Conservation (phyloP, 2,113 vertebrate genomes). For the Gadus chalcogrammus region DNA sequence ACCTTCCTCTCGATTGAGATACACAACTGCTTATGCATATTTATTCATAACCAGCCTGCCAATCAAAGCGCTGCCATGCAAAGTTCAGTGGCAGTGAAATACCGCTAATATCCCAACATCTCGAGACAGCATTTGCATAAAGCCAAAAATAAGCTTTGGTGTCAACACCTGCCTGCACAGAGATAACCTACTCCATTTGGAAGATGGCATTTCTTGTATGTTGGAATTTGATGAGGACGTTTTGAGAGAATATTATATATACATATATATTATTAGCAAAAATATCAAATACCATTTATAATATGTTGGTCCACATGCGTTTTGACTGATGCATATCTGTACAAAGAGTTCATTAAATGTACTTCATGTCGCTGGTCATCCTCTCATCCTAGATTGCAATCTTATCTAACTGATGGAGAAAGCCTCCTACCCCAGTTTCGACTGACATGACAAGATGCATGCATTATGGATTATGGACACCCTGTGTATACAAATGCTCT, state of each 20-base stretch:
- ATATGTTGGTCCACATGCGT: no score
- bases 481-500: no score
- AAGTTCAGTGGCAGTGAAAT: constrained; percentile 54
- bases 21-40: constrained; percentile 51
- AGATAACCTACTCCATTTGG: constrained; percentile 44
- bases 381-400: no score
- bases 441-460: no score
- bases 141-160: constrained; percentile 44
- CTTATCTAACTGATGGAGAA: no score
- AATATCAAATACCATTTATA: no score
- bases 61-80: constrained; percentile 50
- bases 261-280: no score
- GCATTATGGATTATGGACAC: no score
- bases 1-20: constrained; percentile 23
- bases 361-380: no score
- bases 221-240: constrained; percentile 17
- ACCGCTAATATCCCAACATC: constrained; percentile 46
- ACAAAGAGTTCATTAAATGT: no score
- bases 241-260: constrained; percentile 7
- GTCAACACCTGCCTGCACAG: constrained; percentile 40
- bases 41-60: constrained; percentile 60
- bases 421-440: no score
- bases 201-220: constrained; percentile 40
- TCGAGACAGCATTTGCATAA: constrained; percentile 41
- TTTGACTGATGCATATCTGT: no score